Base-by-base conservation (phyloP, 1,140 invertebrate species). In the Oryzaephilus surinamensis region DNA sequence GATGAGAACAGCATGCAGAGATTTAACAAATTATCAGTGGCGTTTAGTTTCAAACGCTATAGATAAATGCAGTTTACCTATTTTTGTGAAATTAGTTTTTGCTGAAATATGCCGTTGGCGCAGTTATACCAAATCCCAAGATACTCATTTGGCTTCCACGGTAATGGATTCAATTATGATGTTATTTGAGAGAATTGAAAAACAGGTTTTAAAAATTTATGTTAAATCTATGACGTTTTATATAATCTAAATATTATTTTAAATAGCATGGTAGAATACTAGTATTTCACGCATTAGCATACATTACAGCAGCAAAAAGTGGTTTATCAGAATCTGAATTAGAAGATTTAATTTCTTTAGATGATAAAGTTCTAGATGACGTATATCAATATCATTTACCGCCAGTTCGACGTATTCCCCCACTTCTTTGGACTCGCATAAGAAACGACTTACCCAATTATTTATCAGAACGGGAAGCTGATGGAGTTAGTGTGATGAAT, bases 121-220 rank as follows among this genome's bases (percentile, higher is more conserved):
- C 31, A 97, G 92, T 41, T 98, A 97, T 59, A 95, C 91, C 0
- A 88, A 88, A 60, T 84, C 88, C 0, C 81, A 88, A 44, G 89
- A 93, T 48, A 96, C 91, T 0, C 80, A 87, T 52, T 66, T 97
- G 21, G 90, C 92, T 0, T 87, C 84, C 16, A 95, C 88, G 4
- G 93, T 98, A 0, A 96, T 95, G 82, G 93, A 97, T 57, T 92
- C 86, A 10, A 98, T 98, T 51, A 95, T 95, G 80, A 88, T 96
- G 77, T 67, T 97, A 1, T 95, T 95, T 58, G 90, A 95, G 52
- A 72, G 90, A 46, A 92, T 95, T 41, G 92, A 96, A 64, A 90
- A 90, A 54, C 86, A 90, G n/a, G n/a, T n/a, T n/a, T n/a, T 66
- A 77, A 78, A 57, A 35, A 15, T 14, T 1, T 29, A 27, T 15